Evolutionary conservation across 2,888 invertebrate genomes (phyloP).

Genomic region (Galeopsomyia nigrocyanea): DNA sequence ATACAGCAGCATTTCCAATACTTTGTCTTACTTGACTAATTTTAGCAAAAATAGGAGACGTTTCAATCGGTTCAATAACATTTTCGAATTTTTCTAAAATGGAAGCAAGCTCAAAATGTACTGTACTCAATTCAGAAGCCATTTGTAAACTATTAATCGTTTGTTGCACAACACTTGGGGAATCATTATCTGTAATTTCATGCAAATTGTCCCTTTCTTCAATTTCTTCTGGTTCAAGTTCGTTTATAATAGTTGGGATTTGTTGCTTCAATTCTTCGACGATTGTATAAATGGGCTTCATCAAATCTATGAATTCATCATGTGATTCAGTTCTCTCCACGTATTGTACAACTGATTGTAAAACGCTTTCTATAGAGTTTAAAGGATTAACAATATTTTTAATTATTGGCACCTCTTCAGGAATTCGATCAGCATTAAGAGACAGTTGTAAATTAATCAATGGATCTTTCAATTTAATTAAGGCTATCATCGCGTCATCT

Average conservation of each 20-base stretch:
- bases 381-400: slow-evolving; percentile 74
- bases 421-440: slow-evolving; percentile 60
- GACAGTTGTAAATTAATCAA: slow-evolving; percentile 57
- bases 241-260: slow-evolving; percentile 51
- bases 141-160: slow-evolving; percentile 52
- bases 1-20: slow-evolving; percentile 57
- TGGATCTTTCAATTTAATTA: slow-evolving; percentile 60
- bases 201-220: neutral
- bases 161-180: slow-evolving; percentile 34
- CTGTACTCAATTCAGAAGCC: slow-evolving; percentile 55
- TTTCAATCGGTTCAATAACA: slow-evolving; percentile 28
- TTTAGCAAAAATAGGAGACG: slow-evolving; percentile 49
- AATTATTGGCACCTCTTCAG: slow-evolving; percentile 71
- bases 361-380: slow-evolving; percentile 75
- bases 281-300: slow-evolving; percentile 53
- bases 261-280: slow-evolving; percentile 59
- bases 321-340: slow-evolving; percentile 61
- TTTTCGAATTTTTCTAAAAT: slow-evolving; percentile 55
- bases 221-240: slow-evolving; percentile 30
- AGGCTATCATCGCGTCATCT: slow-evolving; percentile 56
- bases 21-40: slow-evolving; percentile 57
- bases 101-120: slow-evolving; percentile 59
- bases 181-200: slow-evolving; percentile 21
- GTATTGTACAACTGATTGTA: slow-evolving; percentile 79
- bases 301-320: slow-evolving; percentile 43